Evolutionary conservation across 2,888 invertebrate genomes (phyloP).

Genomic region (Pheosia tremula): DNA sequence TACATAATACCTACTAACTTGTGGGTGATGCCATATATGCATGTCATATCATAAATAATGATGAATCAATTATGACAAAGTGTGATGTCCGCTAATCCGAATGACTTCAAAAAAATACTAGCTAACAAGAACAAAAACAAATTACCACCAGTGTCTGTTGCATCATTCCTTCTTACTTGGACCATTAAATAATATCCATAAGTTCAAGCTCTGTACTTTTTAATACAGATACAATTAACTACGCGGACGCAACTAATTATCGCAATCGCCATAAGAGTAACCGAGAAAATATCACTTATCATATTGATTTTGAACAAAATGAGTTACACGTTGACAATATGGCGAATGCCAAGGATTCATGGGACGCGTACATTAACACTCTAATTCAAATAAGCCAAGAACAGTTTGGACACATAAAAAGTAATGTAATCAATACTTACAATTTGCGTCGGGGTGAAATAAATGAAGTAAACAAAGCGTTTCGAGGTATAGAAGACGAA

Average conservation of each 20-base stretch:
- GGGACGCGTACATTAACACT: slow-evolving; percentile 31
- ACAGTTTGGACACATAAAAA: slow-evolving; percentile 35
- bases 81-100: too few species aligned
- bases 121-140: too few species aligned
- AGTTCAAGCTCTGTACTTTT: slow-evolving; percentile 6
- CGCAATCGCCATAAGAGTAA: slow-evolving; percentile 8
- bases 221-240: slow-evolving; percentile 17
- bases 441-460: slow-evolving; percentile 33
- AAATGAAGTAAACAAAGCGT: slow-evolving; percentile 36
- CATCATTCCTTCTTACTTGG: too few species aligned
- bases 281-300: slow-evolving; percentile 2
- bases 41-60: too few species aligned
- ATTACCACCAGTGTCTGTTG: too few species aligned
- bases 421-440: slow-evolving; percentile 47
- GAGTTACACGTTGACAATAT: slow-evolving; percentile 5
- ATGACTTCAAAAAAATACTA: too few species aligned
- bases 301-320: slow-evolving; percentile 8
- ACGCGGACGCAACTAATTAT: slow-evolving; percentile 15
- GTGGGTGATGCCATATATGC: too few species aligned
- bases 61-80: too few species aligned
- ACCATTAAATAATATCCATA: not conserved
- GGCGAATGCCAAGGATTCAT: slow-evolving; percentile 19
- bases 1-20: too few species aligned
- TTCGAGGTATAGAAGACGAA: slow-evolving; percentile 36
- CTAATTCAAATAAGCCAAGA: slow-evolving; percentile 36